Conservation (phyloP, 1,140 invertebrate species). For the Scaptomyza pallida region DNA sequence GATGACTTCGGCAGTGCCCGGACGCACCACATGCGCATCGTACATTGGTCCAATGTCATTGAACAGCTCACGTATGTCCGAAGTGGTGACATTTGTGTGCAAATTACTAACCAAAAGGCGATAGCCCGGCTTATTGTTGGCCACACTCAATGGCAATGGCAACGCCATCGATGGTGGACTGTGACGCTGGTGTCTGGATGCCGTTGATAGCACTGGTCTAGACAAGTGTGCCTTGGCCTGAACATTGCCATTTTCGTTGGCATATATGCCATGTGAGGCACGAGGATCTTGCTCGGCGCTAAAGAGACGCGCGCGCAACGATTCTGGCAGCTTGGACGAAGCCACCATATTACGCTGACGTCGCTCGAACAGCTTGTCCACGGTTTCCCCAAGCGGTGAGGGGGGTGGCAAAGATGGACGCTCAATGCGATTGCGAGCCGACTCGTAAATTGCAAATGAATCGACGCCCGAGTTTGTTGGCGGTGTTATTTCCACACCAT, state of each 20-base stretch:
- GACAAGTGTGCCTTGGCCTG: neutral
- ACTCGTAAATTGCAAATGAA: conserved; percentile 78
- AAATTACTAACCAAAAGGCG: conserved; percentile 95
- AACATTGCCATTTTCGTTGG: conserved; percentile 82
- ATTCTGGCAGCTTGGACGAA: conserved; percentile 73
- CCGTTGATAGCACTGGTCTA: conserved; percentile 36
- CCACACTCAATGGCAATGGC: conserved; percentile 33
- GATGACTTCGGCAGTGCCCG: conserved; percentile 94
- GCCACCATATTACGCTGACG: conserved; percentile 58
- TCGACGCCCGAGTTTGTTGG: conserved; percentile 37
- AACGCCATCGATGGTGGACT: conserved; percentile 66
- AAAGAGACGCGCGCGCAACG: conserved; percentile 73
- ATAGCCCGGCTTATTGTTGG: conserved; percentile 85
- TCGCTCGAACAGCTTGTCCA: conserved; percentile 48
- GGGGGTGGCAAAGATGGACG: conserved; percentile 49
- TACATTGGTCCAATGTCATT: conserved; percentile 94
- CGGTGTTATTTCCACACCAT: conserved; percentile 49
- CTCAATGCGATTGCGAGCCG: conserved; percentile 63
- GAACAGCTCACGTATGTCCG: conserved; percentile 97
- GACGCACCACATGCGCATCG: conserved; percentile 92
- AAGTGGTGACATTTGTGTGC: conserved; percentile 92
- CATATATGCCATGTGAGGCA: conserved; percentile 85
- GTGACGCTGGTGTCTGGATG: conserved; percentile 50
- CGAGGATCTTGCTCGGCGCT: conserved; percentile 80
- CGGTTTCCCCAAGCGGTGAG: conserved; percentile 20